Base-by-base conservation (phyloP, 2,113 vertebrate species). In the Xiphophorus maculatus region DNA sequence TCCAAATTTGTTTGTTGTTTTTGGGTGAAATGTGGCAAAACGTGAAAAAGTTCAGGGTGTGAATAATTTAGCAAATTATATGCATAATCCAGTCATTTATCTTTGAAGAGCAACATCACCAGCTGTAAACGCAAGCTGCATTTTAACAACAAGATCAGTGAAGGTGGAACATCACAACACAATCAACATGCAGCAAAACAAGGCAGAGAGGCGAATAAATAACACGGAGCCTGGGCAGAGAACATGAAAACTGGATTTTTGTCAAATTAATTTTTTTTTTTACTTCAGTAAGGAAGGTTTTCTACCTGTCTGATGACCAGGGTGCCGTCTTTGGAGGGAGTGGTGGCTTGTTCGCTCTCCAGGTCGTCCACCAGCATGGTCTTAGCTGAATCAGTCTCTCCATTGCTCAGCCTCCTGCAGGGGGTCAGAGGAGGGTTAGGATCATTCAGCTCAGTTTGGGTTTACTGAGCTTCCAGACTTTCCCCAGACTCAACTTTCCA, bases 251-350 rank as follows among this genome's bases (percentile, higher is more conserved):
- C 25, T 54, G 15, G 19, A 37, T 37, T 37, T 37, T 3, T 37
- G 10, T 37, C 35, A 37, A 37, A 37, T 37, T 11, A 37, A 37
- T n/a, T n/a, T n/a, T n/a, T n/a, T 12, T 19, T 51, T 51, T 51
- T 19, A 17, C 44, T 51, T 6, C 44, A 63, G 13, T 32, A 5
- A 8, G 28, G 35, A 33, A 33, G 30, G 30, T 8, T 64, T 60
- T 89, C 90, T 95, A 99, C 98, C 97, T 98, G 97, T 94, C 97
- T 95, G 89, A 99, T 96, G 69, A 99, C 97, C 84, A 99, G 94
- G 7, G 98, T 99, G 90, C 97, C 97, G 69, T 99, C 98, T 89
- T 99, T 99, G 83, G 95, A 98, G 25, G 97, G 97, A 0, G 96
- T 97, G 81, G 93, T 94, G 69, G 95, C 95, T 42, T 95, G 95